Evolutionary conservation across 2,113 vertebrate genomes (phyloP).

Genomic region (Eira barbara): DNA sequence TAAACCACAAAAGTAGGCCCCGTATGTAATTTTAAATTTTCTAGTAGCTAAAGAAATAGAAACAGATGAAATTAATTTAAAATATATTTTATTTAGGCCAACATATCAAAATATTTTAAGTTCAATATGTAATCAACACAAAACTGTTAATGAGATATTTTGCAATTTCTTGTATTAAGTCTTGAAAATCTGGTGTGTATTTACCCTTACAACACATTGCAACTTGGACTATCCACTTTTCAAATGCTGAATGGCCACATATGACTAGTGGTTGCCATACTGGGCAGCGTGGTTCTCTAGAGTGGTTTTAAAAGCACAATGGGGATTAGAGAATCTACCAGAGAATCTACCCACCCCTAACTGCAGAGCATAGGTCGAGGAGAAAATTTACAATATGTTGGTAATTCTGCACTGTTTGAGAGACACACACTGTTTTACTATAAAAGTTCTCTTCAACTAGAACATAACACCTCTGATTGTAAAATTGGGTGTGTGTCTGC

Average conservation of each 20-base stretch:
- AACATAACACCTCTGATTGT: neutral
- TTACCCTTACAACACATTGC: neutral
- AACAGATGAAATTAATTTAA: neutral
- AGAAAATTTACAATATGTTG: neutral
- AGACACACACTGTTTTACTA: neutral
- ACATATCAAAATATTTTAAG: neutral
- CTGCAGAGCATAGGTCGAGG: neutral
- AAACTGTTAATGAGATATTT: neutral
- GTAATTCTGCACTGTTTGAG: neutral
- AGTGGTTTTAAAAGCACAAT: neutral
- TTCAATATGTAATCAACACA: neutral
- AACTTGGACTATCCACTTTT: neutral
- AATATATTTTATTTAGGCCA: neutral
- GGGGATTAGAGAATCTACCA: neutral
- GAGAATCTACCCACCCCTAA: neutral
- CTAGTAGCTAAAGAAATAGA: neutral
- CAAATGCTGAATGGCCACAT: neutral
- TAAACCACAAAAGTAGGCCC: neutral
- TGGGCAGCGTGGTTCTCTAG: too few relatives aligned
- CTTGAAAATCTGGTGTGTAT: neutral
- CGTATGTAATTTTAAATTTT: neutral
- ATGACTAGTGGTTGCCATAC: accelerated
- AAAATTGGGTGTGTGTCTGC: neutral
- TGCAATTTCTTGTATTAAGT: neutral
- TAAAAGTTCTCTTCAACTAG: neutral